Percentiles rank a stretch among this genome's conserved stretches.
Conservation (phyloP, 2,797 vertebrate species). For the Psittacula derbiana region DNA sequence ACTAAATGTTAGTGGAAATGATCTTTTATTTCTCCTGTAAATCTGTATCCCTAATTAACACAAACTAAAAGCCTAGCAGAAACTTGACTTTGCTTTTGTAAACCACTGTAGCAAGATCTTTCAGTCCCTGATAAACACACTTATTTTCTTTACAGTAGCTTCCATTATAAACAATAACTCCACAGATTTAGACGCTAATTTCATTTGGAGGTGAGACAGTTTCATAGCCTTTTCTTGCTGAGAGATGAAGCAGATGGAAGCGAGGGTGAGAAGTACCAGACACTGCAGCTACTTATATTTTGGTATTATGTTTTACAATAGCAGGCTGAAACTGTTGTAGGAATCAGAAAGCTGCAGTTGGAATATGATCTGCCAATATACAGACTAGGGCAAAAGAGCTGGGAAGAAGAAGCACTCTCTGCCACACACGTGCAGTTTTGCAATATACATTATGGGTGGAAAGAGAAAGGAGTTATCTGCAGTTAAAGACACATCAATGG, state of each 20-base stretch:
- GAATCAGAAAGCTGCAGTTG: background rate
- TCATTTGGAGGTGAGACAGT: background rate
- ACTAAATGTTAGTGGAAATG: too few relatives aligned
- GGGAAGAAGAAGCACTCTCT: background rate
- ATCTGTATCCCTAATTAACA: background rate
- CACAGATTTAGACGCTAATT: background rate
- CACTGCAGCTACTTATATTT: background rate
- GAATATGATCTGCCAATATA: background rate
- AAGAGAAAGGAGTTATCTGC: background rate
- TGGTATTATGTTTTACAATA: too few relatives aligned
- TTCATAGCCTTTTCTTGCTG: background rate
- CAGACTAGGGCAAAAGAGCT: background rate
- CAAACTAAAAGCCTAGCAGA: background rate
- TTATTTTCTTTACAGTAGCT: background rate
- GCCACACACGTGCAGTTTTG: background rate
- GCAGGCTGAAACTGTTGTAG: background rate
- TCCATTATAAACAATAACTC: background rate
- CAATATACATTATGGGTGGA: rapidly evolving
- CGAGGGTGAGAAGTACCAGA: background rate
- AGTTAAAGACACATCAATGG: background rate
- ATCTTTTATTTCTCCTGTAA: background rate
- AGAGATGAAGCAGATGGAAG: background rate
- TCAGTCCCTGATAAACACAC: background rate
- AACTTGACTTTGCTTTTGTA: background rate
- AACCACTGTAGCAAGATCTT: background rate